These are phyloP conservation scores for Drepana falcataria DNA, from an alignment of 2,888 invertebrate species.

Conservation along the genomic window DNA sequence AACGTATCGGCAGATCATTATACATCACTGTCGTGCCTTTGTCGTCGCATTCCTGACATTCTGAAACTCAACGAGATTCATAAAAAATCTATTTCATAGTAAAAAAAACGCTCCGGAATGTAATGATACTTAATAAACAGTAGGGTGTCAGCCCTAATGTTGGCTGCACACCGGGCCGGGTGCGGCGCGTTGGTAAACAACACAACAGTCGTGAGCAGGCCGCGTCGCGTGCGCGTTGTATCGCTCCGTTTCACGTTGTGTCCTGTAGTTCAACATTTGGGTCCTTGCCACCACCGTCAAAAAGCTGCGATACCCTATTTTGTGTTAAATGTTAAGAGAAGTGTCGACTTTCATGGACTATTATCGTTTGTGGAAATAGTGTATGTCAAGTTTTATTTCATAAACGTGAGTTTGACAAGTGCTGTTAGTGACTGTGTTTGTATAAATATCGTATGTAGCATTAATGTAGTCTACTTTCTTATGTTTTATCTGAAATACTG, in stretches of 20 bases:
- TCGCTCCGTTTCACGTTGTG: conserved; percentile 9
- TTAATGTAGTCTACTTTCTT: no score
- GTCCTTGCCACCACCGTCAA: not conserved
- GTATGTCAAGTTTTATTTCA: no score
- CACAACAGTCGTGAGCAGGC: conserved; percentile 49
- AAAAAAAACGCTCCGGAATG: no score
- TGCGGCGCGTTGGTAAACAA: conserved; percentile 44
- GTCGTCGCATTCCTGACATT: no score
- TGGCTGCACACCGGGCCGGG: conserved; percentile 46
- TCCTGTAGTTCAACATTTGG: not conserved
- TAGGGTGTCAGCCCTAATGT: conserved; percentile 34
- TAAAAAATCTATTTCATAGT: not conserved
- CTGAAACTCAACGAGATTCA: no score
- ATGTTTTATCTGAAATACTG: no score
- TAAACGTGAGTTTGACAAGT: no score
- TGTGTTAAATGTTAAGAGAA: not conserved
- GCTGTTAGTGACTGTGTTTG: no score
- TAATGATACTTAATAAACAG: not conserved
- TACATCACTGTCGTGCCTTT: no score
- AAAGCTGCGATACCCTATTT: no score
- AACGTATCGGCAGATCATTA: no score
- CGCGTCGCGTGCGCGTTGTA: conserved; percentile 52
- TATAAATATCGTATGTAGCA: no score
- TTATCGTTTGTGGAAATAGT: not conserved
- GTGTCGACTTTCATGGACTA: not conserved